Base-by-base conservation (phyloP, 2,888 invertebrate species). In the Drosophila diplacantha region DNA sequence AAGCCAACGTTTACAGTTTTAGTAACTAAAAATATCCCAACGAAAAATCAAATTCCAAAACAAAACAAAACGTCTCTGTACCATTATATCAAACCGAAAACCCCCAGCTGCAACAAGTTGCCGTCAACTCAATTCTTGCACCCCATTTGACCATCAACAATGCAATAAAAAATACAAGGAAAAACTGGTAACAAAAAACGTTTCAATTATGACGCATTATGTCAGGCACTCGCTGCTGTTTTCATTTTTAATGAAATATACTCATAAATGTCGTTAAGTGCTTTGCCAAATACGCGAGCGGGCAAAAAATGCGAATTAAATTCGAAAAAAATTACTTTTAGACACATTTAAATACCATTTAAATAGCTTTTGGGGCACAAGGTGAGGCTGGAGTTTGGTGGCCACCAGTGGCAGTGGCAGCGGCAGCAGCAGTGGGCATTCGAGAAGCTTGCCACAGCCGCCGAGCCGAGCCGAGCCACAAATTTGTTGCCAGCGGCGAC, bases 311-410 rank as follows among this genome's bases (percentile, higher is more conserved):
- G 68, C 60, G 66, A 72, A 73, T 72, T 69, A 81, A 81, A 73
- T 60, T 67, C 67, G 72, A 76, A 71, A 73, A 79, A 80, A 81
- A 79, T 79, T 74, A 74, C 83, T 75, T 80, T 78, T 81, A 81
- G 81, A 84, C 79, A 81, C 84, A 85, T 85, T 84, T 85, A 83
- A 84, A 84, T 85, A 79, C 80, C 83, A 84, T 84, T 83, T 76
- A 84, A 85, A 85, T 79, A 79, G 79, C 76, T 83, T 73, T 73
- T 71, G 75, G 71, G 62, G 81, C 71, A 73, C 84, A 84, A 84
- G 84, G 82, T 83, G 83, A 79, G 73, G 81, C 76, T 58, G 72
- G 50, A 18, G 38, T 41, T 58, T 58, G 61, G 79, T 68, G 57
- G 69, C 70, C 57, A 29, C 43, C 59, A 50, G 44, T 63, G 60